Evolutionary conservation across 2,888 invertebrate species (phyloP), one percentile per base, ranked within the genome.

Genomic region (Lithophane socia): DNA sequence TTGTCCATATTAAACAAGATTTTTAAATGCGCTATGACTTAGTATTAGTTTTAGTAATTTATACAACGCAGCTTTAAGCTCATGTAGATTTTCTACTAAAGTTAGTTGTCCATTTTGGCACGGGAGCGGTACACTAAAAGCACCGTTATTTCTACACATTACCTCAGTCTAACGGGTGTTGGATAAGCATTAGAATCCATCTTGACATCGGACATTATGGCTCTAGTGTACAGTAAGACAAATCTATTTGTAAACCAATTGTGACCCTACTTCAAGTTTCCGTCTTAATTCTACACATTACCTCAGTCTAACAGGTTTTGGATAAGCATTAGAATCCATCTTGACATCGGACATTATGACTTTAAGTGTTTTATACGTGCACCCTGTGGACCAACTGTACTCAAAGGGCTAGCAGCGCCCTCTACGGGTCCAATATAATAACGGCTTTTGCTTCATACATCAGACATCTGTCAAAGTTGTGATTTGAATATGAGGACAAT

Each of bases 61-160:
- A 79, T 63, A 47, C 10, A 21, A 2, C 29, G 44, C 2, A 68
- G 37, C 4, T 29, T 29, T 69, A 18, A 12, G 24, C 7, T 7
- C 2, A 3, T 52, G 37, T 37, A 37, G 37, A 37, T 37, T 37
- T 37, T 61, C 24, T 37, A 5, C 13, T 70, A n/a, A n/a, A 56
- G 16, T 12, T 16, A 37, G 21, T 16, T 24, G 12, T 13, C 29
- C 4, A 64, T 79, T 64, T 79, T 79, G 71, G 29, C 78, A 65
- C 37, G 7, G 12, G 10, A 52, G 0, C 1, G 5, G 3, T 9
- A 56, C n/a, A n/a, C 44, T 71, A 44, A 65, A 64, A 58, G 29
- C 29, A n/a, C 13, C n/a, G 24, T 70, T 21, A 24, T 21, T 64
- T 29, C 42, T 58, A 52, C 58, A 58, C 8, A 44, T 56, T 56